Evolutionary conservation across 2,888 invertebrate species (phyloP).

Genomic region (Caenorhabditis sp.): DNA sequence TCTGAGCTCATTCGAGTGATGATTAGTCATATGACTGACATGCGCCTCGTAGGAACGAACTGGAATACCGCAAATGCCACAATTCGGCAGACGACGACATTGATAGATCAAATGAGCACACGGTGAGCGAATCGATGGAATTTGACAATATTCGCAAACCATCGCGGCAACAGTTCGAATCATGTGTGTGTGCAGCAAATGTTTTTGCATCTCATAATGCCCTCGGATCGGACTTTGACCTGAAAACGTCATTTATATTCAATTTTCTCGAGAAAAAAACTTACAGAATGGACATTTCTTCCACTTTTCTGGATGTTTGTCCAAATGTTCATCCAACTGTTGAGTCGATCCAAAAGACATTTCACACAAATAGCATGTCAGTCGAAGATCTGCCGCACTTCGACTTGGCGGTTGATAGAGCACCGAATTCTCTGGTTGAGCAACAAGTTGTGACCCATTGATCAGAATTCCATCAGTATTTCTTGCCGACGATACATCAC

Average conservation of each 20-base stretch:
- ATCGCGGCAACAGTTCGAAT: not conserved
- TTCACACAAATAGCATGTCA: slow-evolving; percentile 32
- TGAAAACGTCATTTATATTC: not conserved
- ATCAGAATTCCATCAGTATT: not conserved
- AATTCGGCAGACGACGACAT: not conserved
- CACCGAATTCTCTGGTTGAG: not conserved
- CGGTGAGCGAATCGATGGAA: not conserved
- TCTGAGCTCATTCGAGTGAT: not conserved
- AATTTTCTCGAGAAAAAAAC: not conserved
- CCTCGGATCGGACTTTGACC: not conserved
- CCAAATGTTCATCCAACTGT: slow-evolving; percentile 16
- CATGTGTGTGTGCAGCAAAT: slow-evolving; percentile 8
- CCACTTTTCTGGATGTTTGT: slow-evolving; percentile 20
- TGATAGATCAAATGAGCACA: slow-evolving; percentile 5
- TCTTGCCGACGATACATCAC: not conserved
- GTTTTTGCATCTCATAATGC: slow-evolving; percentile 22
- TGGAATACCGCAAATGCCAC: not conserved
- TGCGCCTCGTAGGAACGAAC: not conserved
- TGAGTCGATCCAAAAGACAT: not conserved
- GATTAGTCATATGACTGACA: not conserved
- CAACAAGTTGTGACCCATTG: not conserved
- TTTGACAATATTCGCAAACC: slow-evolving; percentile 5
- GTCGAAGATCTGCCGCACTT: not conserved
- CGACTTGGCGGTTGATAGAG: not conserved
- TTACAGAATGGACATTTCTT: slow-evolving; percentile 24